Evolutionary conservation across 2,113 vertebrate genomes (phyloP).

Genomic region (Ceuthmochares aereus): DNA sequence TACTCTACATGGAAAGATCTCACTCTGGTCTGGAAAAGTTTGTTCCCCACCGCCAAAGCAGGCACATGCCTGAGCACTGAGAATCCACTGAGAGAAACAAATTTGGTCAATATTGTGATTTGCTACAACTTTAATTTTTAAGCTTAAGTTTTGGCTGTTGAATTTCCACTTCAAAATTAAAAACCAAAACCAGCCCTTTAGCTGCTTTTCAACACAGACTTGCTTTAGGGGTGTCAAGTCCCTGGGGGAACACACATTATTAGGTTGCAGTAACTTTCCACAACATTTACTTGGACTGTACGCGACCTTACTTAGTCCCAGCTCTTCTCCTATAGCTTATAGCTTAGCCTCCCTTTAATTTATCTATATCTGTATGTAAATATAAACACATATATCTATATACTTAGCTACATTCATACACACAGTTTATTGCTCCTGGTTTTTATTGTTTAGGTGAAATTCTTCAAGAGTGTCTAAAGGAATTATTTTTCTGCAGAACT

Average conservation of each 20-base stretch:
- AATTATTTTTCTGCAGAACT: not conserved
- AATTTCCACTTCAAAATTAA: not conserved
- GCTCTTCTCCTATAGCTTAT: not conserved
- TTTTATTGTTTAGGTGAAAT: constrained; percentile 12
- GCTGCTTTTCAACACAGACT: not conserved
- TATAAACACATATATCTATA: not conserved
- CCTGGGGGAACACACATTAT: not conserved
- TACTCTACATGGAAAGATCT: not conserved
- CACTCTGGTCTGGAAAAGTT: not conserved
- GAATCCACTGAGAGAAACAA: not conserved
- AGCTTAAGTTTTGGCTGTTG: not conserved
- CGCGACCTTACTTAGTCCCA: not conserved
- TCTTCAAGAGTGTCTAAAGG: not conserved
- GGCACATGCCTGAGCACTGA: not conserved
- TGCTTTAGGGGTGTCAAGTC: not conserved
- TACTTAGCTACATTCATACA: not conserved
- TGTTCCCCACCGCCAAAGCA: not conserved
- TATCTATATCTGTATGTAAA: not conserved
- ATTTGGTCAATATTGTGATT: not conserved
- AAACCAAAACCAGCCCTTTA: not conserved
- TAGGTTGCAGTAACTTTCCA: not conserved
- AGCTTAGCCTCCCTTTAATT: not conserved
- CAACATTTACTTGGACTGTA: not conserved
- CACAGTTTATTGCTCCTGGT: not conserved
- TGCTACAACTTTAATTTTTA: not conserved